Conservation (phyloP, 2,888 invertebrate genomes). For the Odontocolon sp. region DNA sequence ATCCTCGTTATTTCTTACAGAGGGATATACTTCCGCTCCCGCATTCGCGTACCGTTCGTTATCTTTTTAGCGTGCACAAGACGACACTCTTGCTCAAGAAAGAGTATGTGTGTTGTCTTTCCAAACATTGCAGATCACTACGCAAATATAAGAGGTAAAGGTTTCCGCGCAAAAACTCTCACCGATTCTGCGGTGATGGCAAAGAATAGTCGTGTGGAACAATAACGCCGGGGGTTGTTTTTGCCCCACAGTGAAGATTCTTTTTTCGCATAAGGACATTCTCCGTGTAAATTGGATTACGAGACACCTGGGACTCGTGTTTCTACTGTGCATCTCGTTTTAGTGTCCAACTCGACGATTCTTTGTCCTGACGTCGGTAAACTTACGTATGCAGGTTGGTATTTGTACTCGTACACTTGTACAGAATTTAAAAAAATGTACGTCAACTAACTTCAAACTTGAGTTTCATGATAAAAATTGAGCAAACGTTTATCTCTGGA, state of each 20-base stretch:
- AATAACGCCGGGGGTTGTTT: slow-evolving; percentile 12
- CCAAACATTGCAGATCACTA: slow-evolving; percentile 53
- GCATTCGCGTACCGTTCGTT: slow-evolving; percentile 32
- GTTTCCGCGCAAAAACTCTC: slow-evolving; percentile 29
- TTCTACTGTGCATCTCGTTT: slow-evolving; percentile 24
- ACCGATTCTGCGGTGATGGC: slow-evolving; percentile 29
- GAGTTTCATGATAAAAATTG: too few species aligned
- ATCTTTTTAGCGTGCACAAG: slow-evolving; percentile 16
- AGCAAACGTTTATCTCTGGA: too few species aligned
- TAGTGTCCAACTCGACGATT: slow-evolving; percentile 19
- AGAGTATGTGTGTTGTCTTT: slow-evolving; percentile 45
- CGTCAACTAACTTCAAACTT: too few species aligned
- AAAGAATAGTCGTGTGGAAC: slow-evolving; percentile 31
- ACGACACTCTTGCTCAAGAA: slow-evolving; percentile 18
- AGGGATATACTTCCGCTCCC: background rate
- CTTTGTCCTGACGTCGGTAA: background rate
- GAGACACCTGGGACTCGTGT: slow-evolving; percentile 40
- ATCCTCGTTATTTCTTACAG: background rate
- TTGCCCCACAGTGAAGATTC: slow-evolving; percentile 26
- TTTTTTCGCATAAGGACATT: slow-evolving; percentile 25
- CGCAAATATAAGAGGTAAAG: slow-evolving; percentile 37
- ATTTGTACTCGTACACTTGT: background rate
- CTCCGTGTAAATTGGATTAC: slow-evolving; percentile 45
- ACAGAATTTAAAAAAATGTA: too few species aligned
- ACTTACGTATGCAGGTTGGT: background rate